A percentile compares a stretch with the other conserved stretches of the same genome.
phyloP scores from a whole-genome alignment of 2,797 vertebrate species.

The Karalla daura region DNA sequence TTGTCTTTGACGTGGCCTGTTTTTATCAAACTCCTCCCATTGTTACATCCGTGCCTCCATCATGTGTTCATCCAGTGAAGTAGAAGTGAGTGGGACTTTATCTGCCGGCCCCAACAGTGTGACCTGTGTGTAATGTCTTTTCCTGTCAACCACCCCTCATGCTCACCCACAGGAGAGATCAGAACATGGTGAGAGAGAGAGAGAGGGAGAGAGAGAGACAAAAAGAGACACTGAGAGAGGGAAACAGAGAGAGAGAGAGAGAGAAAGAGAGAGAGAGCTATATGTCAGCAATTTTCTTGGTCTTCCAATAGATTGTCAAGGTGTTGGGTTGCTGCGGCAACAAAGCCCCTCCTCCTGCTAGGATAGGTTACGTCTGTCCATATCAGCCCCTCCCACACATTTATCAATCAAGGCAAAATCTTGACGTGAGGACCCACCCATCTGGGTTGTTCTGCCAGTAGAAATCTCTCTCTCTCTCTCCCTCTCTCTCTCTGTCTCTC shows the following conservation, averaged over 20 bases:
- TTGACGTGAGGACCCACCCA: slow-evolving; percentile 86
- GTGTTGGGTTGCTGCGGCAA: slow-evolving; percentile 73
- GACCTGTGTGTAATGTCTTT: slow-evolving; percentile 23
- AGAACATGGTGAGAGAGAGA: not conserved
- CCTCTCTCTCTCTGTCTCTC: slow-evolving; percentile 10
- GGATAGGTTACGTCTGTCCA: slow-evolving; percentile 90
- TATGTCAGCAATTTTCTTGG: slow-evolving; percentile 77
- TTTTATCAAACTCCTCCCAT: not conserved
- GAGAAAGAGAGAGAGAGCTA: slow-evolving; percentile 45
- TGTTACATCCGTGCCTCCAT: not conserved
- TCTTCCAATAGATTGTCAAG: slow-evolving; percentile 69
- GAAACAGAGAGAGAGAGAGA: slow-evolving; percentile 13
- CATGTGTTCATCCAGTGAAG: not conserved
- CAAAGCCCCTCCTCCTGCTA: slow-evolving; percentile 81
- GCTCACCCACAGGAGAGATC: slow-evolving; percentile 22
- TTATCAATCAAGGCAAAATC: slow-evolving; percentile 89
- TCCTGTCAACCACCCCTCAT: slow-evolving; percentile 10
- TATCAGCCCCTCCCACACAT: slow-evolving; percentile 90
- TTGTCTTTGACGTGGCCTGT: not conserved
- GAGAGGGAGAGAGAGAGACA: not conserved
- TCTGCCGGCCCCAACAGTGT: slow-evolving; percentile 19
- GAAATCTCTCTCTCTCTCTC: slow-evolving; percentile 45
- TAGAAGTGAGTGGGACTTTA: slow-evolving; percentile 14
- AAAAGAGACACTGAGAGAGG: slow-evolving; percentile 4
- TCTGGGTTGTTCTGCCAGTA: slow-evolving; percentile 85